Percentiles rank a stretch among this genome's conserved stretches.
Evolutionary conservation across 2,797 vertebrate species (phyloP).

Genomic region (Coranthus polyacanthus): DNA sequence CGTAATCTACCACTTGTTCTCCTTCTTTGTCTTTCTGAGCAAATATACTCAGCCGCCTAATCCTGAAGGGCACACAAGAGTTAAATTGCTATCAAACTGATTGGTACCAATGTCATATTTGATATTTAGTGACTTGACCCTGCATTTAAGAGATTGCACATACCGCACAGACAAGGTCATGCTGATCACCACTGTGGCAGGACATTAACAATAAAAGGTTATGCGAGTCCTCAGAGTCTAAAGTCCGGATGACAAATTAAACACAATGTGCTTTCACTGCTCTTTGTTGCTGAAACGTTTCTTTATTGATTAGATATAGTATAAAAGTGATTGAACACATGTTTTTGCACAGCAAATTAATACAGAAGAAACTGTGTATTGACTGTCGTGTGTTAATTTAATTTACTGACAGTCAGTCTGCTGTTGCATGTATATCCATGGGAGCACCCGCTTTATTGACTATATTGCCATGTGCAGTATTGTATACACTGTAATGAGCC

Average conservation of each 20-base stretch:
- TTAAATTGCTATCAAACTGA: slow-evolving; percentile 56
- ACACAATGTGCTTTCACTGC: slow-evolving; percentile 1
- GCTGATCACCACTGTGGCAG: background rate
- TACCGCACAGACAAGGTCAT: slow-evolving; percentile 36
- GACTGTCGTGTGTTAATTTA: slow-evolving; percentile 39
- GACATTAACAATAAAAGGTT: slow-evolving; percentile 12
- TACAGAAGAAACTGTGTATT: slow-evolving; percentile 36
- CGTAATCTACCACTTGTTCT: slow-evolving; percentile 21
- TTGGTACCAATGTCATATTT: slow-evolving; percentile 53
- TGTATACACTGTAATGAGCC: slow-evolving; percentile 30
- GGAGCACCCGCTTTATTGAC: background rate
- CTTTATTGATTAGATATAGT: slow-evolving; percentile 29
- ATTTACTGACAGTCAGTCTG: slow-evolving; percentile 45
- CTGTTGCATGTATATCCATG: slow-evolving; percentile 9
- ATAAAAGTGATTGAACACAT: slow-evolving; percentile 26
- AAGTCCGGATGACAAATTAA: slow-evolving; percentile 14
- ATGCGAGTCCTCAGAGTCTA: slow-evolving; percentile 5
- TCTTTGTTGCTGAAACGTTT: slow-evolving; percentile 7
- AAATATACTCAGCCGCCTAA: slow-evolving; percentile 39
- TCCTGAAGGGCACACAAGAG: slow-evolving; percentile 21
- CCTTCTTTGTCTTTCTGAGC: slow-evolving; percentile 10
- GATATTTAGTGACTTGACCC: slow-evolving; percentile 44
- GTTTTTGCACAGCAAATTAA: slow-evolving; percentile 41
- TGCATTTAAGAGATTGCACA: slow-evolving; percentile 59
- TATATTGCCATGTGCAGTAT: slow-evolving; percentile 6